Conservation (phyloP, 2,888 invertebrate species). For the Euplexia lucipara region DNA sequence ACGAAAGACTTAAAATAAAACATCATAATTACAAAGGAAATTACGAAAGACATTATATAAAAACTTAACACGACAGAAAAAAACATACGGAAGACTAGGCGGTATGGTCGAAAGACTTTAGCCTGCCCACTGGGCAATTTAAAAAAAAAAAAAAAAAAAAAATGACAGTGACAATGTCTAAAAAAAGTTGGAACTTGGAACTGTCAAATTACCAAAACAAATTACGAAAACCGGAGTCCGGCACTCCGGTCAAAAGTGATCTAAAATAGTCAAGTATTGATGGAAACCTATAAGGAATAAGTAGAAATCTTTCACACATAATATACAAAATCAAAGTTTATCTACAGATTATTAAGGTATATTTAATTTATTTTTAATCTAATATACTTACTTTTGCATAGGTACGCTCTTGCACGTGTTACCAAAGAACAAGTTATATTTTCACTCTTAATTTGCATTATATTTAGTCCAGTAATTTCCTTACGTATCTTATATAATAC, state of each 20-base stretch:
- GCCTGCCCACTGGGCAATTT: too few relatives aligned
- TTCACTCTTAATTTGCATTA: not conserved
- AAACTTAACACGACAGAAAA: too few relatives aligned
- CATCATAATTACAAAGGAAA: too few relatives aligned
- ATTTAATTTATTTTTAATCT: too few relatives aligned
- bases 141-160: too few relatives aligned
- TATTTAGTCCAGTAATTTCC: not conserved
- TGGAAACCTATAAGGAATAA: slow-evolving; percentile 23
- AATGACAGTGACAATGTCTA: slow-evolving; percentile 9
- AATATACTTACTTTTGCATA: too few relatives aligned
- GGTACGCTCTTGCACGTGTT: slow-evolving; percentile 40
- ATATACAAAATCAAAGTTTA: slow-evolving; percentile 2
- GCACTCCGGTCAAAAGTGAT: too few relatives aligned
- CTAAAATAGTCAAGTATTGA: slow-evolving; percentile 29
- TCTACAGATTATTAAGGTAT: slow-evolving; percentile 25
- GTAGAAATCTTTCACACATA: not conserved
- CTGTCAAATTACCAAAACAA: slow-evolving; percentile 45
- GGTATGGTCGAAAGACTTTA: too few relatives aligned
- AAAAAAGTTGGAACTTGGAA: not conserved
- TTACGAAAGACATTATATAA: too few relatives aligned
- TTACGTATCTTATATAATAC: not conserved
- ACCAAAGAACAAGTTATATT: slow-evolving; percentile 1
- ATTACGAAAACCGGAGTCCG: slow-evolving; percentile 3
- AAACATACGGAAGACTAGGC: too few relatives aligned
- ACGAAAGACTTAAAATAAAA: too few relatives aligned